Evolutionary conservation across 2,888 invertebrate genomes (phyloP), one percentile per base, ranked within the genome.

Genomic region (Sipha maydis): DNA sequence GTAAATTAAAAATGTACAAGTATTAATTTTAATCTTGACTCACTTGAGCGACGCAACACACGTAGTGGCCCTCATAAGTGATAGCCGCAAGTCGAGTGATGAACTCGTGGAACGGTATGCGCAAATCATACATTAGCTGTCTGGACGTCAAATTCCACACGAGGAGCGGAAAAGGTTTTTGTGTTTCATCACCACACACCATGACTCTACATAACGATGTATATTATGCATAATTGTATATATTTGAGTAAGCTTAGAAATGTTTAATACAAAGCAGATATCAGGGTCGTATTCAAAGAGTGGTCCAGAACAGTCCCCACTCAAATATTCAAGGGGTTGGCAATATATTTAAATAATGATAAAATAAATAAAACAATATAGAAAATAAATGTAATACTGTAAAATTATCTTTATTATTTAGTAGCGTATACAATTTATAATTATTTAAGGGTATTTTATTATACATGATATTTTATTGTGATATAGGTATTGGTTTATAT

Each of bases 141-240:
- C 96, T 94, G 34, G 96, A 96, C 73, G 96, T 94, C 90, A 97
- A 93, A 91, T 97, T 96, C 97, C 97, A 97, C 67, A 97, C 97
- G 77, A 97, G 94, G 90, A 97, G 92, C 0, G 97, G 97, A 92
- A 97, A 97, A 31, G 97, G 97, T 92, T 97, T 97, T 92, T 97
- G 97, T 1, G 97, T 97, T 93, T 97, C 97, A 92, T 97, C 97
- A 14, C 97, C 97, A 91, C 97, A 97, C 3, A 97, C 97, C 90
- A 97, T 93, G 85, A 97, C 94, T 91, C 96, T 96, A 91, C 34
- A 67, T 11, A 48, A 48, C 48, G 48, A 48, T 14, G 14, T 48
- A 48, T 14, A 14, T 48, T 48, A 48, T 48, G 14, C 14, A 41
- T 11, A 11, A 28, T 56, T 54, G 61, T 82, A 34, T 19, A 67